Evolutionary conservation across 2,888 invertebrate species (phyloP), one percentile per base, ranked within the genome.

Genomic region (Drosophila greeni): DNA sequence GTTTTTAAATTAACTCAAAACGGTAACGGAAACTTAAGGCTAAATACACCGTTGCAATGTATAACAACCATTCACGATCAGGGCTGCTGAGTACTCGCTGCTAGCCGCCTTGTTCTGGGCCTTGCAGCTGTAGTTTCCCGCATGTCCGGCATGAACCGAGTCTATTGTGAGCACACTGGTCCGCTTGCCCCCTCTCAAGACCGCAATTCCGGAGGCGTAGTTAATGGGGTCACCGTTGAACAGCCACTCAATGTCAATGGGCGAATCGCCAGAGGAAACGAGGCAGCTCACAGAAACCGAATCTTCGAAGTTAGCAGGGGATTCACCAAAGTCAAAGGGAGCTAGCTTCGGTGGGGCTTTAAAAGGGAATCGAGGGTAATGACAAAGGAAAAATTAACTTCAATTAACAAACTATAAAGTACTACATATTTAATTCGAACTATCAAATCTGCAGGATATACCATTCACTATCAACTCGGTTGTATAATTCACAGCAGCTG

Each of bases 41-140:
- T 45, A 18, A 37, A 37, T 16, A 6, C 5, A 18, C 8, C 7
- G 4, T 12, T 29, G 14, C 12, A 5, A 33, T 37, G 18, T 24
- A 8, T 48, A 49, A 47, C 51, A 72, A 88, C 94, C 94, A 89
- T 94, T 93, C 73, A 95, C 93, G 88, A 92, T 90, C 82, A 95
- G 89, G 76, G 91, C 90, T 68, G 94, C 91, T 43, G 93, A 91
- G 89, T 90, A 94, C 94, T 86, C 93, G 93, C 73, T 78, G 51
- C 72, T 78, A 8, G 79, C 66, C 3, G 84, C 84, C 26, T 61
- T 76, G 89, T 94, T 95, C 73, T 91, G 91, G 59, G 93, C 94
- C 75, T 91, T 91, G 89, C 95, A 95, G 49, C 94, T 94, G 87
- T 94, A 95, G 87, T 92, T 92, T 72, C 95, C 95, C 47, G 92